Percentiles rank a stretch among this genome's conserved stretches.
Conservation (phyloP, 2,888 invertebrate genomes). For the Plebejus argus region DNA sequence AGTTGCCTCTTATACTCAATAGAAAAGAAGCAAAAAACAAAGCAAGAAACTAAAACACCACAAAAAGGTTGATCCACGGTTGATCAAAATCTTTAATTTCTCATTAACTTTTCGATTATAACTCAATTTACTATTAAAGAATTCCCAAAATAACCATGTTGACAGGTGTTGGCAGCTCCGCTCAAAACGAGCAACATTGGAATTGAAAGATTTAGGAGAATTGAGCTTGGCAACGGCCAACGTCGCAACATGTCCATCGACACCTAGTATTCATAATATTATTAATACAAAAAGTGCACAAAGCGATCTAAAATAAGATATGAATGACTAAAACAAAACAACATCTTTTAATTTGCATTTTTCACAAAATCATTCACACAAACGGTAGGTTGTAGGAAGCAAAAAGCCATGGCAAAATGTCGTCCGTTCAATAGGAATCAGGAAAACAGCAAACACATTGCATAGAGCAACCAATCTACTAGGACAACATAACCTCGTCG, state of each 20-base stretch:
- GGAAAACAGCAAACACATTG: background rate
- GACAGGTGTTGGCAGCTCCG: conserved; percentile 37
- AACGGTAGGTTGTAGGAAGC: background rate
- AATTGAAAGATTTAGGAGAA: conserved; percentile 32
- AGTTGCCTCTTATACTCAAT: too few relatives aligned
- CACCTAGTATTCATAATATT: background rate
- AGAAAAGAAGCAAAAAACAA: background rate
- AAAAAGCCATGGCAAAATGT: background rate
- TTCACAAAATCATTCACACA: background rate
- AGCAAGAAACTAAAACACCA: background rate
- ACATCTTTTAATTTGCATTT: background rate
- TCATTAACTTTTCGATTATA: background rate
- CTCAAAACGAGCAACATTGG: conserved; percentile 35
- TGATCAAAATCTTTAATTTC: background rate
- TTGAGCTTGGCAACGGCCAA: conserved; percentile 2
- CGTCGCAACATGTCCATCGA: background rate
- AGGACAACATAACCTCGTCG: conserved; percentile 37
- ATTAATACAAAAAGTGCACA: background rate
- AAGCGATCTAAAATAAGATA: conserved; percentile 15
- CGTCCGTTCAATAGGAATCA: background rate
- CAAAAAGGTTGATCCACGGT: background rate
- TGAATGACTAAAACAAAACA: background rate
- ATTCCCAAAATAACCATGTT: conserved; percentile 22
- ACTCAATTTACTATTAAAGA: background rate
- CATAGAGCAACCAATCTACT: background rate